Evolutionary conservation across 2,797 vertebrate species (phyloP), one percentile per base, ranked within the genome.

Genomic region (Tachyglossus aculeatus): DNA sequence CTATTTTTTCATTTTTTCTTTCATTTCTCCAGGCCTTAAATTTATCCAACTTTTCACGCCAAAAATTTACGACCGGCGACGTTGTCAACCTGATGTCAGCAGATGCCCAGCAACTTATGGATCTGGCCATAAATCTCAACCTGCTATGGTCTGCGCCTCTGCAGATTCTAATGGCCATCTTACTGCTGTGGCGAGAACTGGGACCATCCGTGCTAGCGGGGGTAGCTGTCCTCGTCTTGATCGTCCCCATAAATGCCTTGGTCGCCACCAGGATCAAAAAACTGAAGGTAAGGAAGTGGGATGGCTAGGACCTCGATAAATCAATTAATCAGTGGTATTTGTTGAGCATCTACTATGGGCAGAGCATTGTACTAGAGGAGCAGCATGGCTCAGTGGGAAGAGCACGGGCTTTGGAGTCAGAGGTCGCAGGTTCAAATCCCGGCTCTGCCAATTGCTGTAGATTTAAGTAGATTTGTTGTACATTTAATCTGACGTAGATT

Each of bases 161-260:
- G 64, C 89, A 90, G 61, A 88, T 90, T 36, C 41, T 88, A 37
- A 61, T 88, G 71, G 71, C 78, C 37, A 21, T 91, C 2, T 0
- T 56, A 9, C 81, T 92, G n/a, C 88, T 92, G 41, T 91, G 90
- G 89, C 74, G 82, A 59, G 90, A 93, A 47, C 80, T 90, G 39
- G 89, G 88, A 2, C 66, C 68, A 9, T 83, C 87, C 0, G 82
- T 88, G 5, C 73, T 91, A 36, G 88, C 82, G 9, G 88, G 89
- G 33, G 50, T 89, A 38, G 77, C 58, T 2, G 52, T 89, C 27
- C 85, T 94, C 9, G 39, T 87, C 32, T 58, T 93, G 43, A 74
- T 89, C 37, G 77, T 92, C 67, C 86, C 88, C 37, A 7, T 89
- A 67, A 90, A 89, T 52, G 84, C 56, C 0, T 67, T 78, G n/a